Evolutionary conservation across 2,888 invertebrate genomes (phyloP).

Genomic region (Ptychoptera albimana): DNA sequence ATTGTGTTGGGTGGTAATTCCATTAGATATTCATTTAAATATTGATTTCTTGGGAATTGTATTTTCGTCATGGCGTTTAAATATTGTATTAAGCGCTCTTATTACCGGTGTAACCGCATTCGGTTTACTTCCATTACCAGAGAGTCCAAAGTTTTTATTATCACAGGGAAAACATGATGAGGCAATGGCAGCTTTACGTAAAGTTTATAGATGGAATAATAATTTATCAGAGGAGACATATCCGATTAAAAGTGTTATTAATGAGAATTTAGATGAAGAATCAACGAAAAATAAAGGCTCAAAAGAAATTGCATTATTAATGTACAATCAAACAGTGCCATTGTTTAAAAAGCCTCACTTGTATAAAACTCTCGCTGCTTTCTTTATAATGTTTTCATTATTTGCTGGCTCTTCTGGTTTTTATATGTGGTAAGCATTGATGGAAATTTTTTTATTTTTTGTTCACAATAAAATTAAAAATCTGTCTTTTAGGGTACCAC

Average conservation of each 20-base stretch:
- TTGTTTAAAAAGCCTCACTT: conserved; percentile 39
- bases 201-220: conserved; percentile 40
- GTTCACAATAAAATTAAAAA: too few relatives aligned
- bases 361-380: conserved; percentile 37
- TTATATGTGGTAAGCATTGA: conserved; percentile 34
- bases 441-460: too few relatives aligned
- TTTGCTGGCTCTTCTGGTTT: conserved; percentile 36
- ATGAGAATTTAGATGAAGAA: too few relatives aligned
- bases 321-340: conserved; percentile 38
- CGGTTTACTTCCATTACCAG: conserved; percentile 44
- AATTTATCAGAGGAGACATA: conserved; percentile 29
- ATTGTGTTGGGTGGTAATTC: conserved; percentile 52
- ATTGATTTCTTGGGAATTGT: conserved; percentile 31
- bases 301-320: conserved; percentile 24
- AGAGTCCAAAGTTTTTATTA: conserved; percentile 63
- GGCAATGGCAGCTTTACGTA: conserved; percentile 41
- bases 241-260: conserved; percentile 30
- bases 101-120: conserved; percentile 45
- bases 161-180: conserved; percentile 41
- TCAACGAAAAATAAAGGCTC: not conserved
- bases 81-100: conserved; percentile 46
- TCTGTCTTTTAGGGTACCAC: too few relatives aligned
- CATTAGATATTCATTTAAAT: conserved; percentile 33
- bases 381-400: conserved; percentile 20
- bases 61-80: conserved; percentile 60